phyloP scores from a whole-genome alignment of 1,140 invertebrate species.

The Heterodera schachtii region DNA sequence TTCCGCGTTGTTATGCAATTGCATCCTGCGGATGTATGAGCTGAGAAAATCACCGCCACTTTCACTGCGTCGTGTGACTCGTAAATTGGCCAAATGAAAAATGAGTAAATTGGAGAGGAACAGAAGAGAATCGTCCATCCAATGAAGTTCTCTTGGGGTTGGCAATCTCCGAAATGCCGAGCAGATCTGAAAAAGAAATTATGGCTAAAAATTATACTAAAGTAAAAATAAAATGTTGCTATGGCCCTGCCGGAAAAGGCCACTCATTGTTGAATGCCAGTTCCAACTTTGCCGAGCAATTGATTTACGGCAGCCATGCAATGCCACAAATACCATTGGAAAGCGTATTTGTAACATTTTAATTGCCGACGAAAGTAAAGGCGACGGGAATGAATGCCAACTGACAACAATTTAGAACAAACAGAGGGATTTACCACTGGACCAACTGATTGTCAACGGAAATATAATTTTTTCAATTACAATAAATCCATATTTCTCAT shows the following conservation, averaged over 20 bases:
- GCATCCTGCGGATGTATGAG: neutral
- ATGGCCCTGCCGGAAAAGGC: conserved; percentile 14
- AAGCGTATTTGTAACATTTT: too few species aligned
- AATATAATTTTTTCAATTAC: too few species aligned
- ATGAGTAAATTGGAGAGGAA: conserved; percentile 21
- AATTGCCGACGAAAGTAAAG: too few species aligned
- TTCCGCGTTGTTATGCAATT: neutral
- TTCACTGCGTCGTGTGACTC: neutral
- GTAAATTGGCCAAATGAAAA: conserved; percentile 22
- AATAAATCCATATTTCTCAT: too few species aligned
- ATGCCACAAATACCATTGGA: neutral
- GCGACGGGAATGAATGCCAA: too few species aligned
- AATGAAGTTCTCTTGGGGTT: neutral
- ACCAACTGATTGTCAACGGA: too few species aligned
- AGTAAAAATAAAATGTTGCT: conserved; percentile 13
- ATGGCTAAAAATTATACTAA: neutral
- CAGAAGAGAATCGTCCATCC: conserved; percentile 20
- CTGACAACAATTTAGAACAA: too few species aligned
- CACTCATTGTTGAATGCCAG: too few species aligned
- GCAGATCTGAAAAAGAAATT: conserved; percentile 1
- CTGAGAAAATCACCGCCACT: neutral
- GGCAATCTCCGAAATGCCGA: neutral
- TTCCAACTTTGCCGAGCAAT: conserved; percentile 11
- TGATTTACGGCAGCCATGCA: conserved; percentile 30
- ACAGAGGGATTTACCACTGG: too few species aligned